Percentiles rank a stretch among this genome's conserved stretches.
Conservation (phyloP, 1,140 invertebrate species). For the Armadillidium nasatum region DNA sequence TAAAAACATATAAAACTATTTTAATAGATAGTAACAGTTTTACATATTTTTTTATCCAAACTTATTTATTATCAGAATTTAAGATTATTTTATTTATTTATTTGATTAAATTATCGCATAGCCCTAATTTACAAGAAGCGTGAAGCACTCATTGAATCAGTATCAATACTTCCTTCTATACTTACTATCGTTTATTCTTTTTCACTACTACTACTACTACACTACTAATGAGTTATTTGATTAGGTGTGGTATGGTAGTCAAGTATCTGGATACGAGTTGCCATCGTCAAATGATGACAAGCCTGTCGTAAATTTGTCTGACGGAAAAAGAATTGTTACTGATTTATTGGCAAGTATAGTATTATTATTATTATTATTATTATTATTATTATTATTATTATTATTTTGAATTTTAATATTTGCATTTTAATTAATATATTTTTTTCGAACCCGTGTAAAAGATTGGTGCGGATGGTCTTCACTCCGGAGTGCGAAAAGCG, state of each 20-base stretch:
- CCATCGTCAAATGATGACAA: slow-evolving; percentile 24
- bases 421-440: not conserved
- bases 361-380: too few relatives aligned
- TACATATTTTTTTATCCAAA: too few relatives aligned
- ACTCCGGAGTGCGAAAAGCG: slow-evolving; percentile 73
- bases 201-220: too few relatives aligned
- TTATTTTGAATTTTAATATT: not conserved
- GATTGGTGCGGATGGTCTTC: slow-evolving; percentile 89
- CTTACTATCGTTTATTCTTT: too few relatives aligned
- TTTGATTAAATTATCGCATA: too few relatives aligned
- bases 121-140: too few relatives aligned
- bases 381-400: not conserved
- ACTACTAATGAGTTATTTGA: not conserved
- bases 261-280: slow-evolving; percentile 30
- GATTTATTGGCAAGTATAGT: slow-evolving; percentile 31
- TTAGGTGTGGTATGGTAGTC: slow-evolving; percentile 32
- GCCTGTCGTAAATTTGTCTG: slow-evolving; percentile 26
- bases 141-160: too few relatives aligned
- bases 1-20: too few relatives aligned
- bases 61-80: too few relatives aligned
- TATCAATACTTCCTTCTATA: too few relatives aligned
- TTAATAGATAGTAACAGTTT: too few relatives aligned
- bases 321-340: slow-evolving; percentile 27
- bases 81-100: too few relatives aligned
- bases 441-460: slow-evolving; percentile 37